Evolutionary conservation across 2,888 invertebrate genomes (phyloP), one percentile per base, ranked within the genome.

Genomic region (Agrilus cyanescens): DNA sequence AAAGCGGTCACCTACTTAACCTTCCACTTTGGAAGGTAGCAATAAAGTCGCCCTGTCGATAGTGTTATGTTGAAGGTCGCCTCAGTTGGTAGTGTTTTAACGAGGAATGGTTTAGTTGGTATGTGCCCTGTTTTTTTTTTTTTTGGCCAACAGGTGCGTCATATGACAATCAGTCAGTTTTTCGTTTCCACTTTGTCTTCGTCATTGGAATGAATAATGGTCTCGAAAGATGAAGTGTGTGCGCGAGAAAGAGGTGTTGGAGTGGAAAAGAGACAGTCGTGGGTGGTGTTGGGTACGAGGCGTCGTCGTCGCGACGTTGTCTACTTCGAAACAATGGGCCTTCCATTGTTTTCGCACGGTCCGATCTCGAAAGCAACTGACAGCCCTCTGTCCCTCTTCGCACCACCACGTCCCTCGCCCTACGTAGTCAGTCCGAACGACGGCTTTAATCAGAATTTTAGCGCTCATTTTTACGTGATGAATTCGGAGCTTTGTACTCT

Each of bases 371-470:
- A 59, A 59, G 58, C 59, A 55, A 60, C 63, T 63, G 65, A 63
- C 66, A 67, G 63, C 65, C 65, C 64, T 63, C 65, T 63, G 31
- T 18, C 20, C 15, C 37, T 34, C 41, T 38, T 41, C 42, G 29
- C 39, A 38, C 35, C 38, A 40, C 44, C 45, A 40, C 42, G 37
- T 16, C 12, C 35, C 12, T 13, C 38, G 43, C 12, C 60, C 60
- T 64, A 66, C 64, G 65, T 67, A 65, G 65, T 66, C 63, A n/a
- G n/a, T n/a, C n/a, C n/a, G n/a, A n/a, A n/a, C 64, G 64, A 64
- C 62, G 60, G 60, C 58, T 57, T 58, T 58, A 61, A 57, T 61
- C 63, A 61, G 59, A 61, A 60, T 61, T 64, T 60, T 57, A 61
- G 61, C 64, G 64, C 63, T 62, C 58, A 65, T 65, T 66, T 65